phyloP scores from a whole-genome alignment of 2,888 invertebrate genomes.

The Phaedon cochleariae region DNA sequence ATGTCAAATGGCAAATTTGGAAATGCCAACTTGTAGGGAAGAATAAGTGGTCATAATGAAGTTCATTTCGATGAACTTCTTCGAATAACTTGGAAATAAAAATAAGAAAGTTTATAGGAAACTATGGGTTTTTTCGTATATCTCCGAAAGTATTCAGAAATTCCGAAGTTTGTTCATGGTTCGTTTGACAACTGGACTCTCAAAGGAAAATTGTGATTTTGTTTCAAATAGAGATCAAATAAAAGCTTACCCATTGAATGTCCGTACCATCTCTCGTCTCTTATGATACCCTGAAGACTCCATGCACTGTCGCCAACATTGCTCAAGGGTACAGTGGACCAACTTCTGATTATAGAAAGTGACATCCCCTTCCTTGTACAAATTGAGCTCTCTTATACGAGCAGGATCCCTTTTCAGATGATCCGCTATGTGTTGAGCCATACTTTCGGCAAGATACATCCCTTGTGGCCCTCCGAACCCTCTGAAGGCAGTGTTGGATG shows the following conservation, averaged over 20 bases:
- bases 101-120: no score
- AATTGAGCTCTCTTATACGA: constrained; percentile 76
- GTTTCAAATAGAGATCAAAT: no score
- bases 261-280: constrained; percentile 68
- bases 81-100: no score
- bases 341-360: constrained; percentile 83
- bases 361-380: constrained; percentile 79
- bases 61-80: no score
- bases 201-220: no score
- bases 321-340: constrained; percentile 73
- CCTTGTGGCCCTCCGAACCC: constrained; percentile 93
- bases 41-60: no score
- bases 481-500: constrained; percentile 93
- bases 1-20: no score
- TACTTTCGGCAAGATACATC: constrained; percentile 85
- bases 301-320: constrained; percentile 84
- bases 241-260: constrained; percentile 80
- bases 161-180: no score
- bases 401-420: constrained; percentile 71
- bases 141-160: no score
- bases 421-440: constrained; percentile 79
- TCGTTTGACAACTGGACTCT: no score
- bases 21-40: no score
- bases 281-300: constrained; percentile 71
- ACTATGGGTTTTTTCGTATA: no score